Base-by-base conservation (phyloP, 1,140 invertebrate species). In the Gonatopus flavifemur region DNA sequence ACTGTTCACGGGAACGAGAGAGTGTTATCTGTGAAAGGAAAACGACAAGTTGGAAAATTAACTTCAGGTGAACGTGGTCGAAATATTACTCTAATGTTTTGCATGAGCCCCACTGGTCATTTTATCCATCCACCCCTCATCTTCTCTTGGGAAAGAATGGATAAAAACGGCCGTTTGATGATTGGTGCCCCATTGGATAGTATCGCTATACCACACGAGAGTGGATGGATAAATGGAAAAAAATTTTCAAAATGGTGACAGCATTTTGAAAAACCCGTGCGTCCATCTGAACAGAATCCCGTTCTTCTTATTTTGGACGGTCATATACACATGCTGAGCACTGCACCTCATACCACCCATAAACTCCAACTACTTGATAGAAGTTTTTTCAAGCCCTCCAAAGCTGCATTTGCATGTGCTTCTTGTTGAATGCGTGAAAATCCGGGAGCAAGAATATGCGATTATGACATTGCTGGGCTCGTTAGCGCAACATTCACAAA, bases 291-390 rank as follows among this genome's bases (percentile, higher is more conserved):
- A 28, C 6, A 28, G 12, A 12, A 28, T 12, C 12, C 6, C 12
- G 25, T 28, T 28, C 25, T 28, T 28, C 12, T 28, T 6, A 28
- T 28, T 7, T 7, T 28, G 12, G 25, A 28, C 12, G 25, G 25
- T 28, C 25, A 28, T 28, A 28, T 28, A 28, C 25, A 12, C 12
- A 28, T 28, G 25, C 6, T 28, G 12, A 28, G 25, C 12, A 7
- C 12, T 7, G 6, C 25, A 28, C 25, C 12, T 28, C 25, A 28
- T 28, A 28, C 12, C 6, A 28, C 25, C 25, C 25, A 28, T 28
- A 6, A 28, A 12, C 6, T 28, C 25, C 72, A 78, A 50, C 70
- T 69, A 18, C 32, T 66, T 39, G 71, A 76, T 45, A 50, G 59
- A 16, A 35, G 55, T 7, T 66, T 77, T 40, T 72, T 74, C 62